Percentiles rank a stretch among this genome's conserved stretches.
Conservation (phyloP, 2,888 invertebrate species). For the Deroplatys truncata region DNA sequence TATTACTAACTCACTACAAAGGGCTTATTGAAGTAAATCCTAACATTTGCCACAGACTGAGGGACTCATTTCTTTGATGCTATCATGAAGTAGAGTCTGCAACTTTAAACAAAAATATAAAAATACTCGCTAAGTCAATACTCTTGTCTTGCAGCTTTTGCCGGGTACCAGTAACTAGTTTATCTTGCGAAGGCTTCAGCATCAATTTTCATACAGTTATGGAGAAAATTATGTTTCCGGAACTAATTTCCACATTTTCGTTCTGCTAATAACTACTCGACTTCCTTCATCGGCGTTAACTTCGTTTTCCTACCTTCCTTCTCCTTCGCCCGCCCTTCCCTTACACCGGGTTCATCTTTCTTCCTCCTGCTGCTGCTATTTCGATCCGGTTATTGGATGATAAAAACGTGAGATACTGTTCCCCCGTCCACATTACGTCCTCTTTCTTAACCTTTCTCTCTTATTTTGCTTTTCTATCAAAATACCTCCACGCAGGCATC, state of each 20-base stretch:
- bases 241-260: not conserved
- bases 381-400: not conserved
- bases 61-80: no score
- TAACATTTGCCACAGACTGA: no score
- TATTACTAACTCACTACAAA: no score
- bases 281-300: not conserved
- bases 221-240: constrained; percentile 11
- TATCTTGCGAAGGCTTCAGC: not conserved
- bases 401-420: not conserved
- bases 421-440: no score
- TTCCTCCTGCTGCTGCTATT: not conserved
- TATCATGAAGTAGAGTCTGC: no score
- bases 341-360: not conserved
- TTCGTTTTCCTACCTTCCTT: not conserved
- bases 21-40: no score
- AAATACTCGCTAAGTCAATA: not conserved
- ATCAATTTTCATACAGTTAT: constrained; percentile 6
- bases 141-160: not conserved
- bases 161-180: not conserved
- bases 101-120: not conserved
- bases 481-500: no score
- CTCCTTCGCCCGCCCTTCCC: not conserved
- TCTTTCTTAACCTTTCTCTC: no score
- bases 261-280: not conserved
- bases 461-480: no score